Evolutionary conservation across 2,888 invertebrate genomes (phyloP).

Genomic region (Drosophila subsilvestris): DNA sequence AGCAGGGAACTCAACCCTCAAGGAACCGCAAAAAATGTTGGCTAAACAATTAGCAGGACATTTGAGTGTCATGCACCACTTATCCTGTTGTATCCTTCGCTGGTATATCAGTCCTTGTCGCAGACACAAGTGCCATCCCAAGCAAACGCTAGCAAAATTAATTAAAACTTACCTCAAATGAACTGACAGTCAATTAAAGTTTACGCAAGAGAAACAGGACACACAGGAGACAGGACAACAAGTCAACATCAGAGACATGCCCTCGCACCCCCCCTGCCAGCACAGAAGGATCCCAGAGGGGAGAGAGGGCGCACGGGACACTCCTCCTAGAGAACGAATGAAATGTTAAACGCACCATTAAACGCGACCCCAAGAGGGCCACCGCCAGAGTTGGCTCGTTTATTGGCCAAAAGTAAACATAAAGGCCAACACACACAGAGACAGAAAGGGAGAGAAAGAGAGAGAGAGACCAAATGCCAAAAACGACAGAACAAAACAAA

Average conservation of each 20-base stretch:
- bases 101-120: background rate
- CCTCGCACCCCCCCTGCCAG: background rate
- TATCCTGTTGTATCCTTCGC: constrained; percentile 7
- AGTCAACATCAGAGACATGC: constrained; percentile 37
- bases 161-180: constrained; percentile 75
- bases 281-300: background rate
- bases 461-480: constrained; percentile 54
- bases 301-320: constrained; percentile 8
- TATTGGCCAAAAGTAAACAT: constrained; percentile 76
- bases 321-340: constrained; percentile 13
- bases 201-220: constrained; percentile 58
- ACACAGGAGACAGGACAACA: constrained; percentile 64
- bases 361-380: constrained; percentile 43
- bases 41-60: constrained; percentile 47
- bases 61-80: constrained; percentile 48
- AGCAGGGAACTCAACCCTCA: background rate
- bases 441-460: background rate
- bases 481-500: constrained; percentile 57
- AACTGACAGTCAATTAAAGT: constrained; percentile 77
- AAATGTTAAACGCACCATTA: constrained; percentile 70
- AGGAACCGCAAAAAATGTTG: background rate
- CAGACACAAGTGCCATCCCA: constrained; percentile 13
- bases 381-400: constrained; percentile 42
- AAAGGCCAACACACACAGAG: constrained; percentile 48
- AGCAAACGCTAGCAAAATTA: constrained; percentile 59